Evolutionary conservation across 2,113 vertebrate species (phyloP), one percentile per base, ranked within the genome.

Genomic region (Capra hircus): DNA sequence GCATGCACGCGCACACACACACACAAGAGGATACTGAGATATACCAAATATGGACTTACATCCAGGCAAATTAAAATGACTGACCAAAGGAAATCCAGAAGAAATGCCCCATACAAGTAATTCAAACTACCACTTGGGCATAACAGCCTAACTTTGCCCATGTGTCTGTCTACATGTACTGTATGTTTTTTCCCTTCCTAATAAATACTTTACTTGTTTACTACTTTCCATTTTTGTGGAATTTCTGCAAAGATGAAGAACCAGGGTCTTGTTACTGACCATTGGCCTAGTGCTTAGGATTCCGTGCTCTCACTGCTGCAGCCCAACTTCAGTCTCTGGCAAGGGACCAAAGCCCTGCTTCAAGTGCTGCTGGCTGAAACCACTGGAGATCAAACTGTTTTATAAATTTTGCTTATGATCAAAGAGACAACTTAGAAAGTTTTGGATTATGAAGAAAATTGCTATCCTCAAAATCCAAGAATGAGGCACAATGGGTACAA

Each of bases 231-330:
- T 27, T 21, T 77, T 15, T 77, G 36, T 27, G 23, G 71, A 77
- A 77, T 43, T 77, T 77, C 40, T 43, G 40, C 23, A 15, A 77
- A 43, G 40, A 43, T 43, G 71, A 77, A 77, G 12, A 43, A 25
- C 40, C 23, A 43, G 13, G 13, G 40, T 43, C 71, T 43, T 77
- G 40, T 77, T 14, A 77, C 71, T 77, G 71, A 43, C 40, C 40
- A 43, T 43, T 77, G 40, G 71, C 25, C 36, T 40, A 77, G 71
- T 77, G 71, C 40, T 77, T 77, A 77, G 21, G 23, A 77, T 77
- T 43, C 71, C 1, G 1, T 77, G 23, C 2, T 43, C 0, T 77
- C 40, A 77, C 23, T 43, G 23, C 40, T 43, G 6, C 0, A 3
- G 3, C 40, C 40, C 23, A 3, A 7, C 6, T 77, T 27, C 40